Evolutionary conservation across 1,140 invertebrate species (phyloP), one percentile per base, ranked within the genome.

Genomic region (Galleria mellonella): DNA sequence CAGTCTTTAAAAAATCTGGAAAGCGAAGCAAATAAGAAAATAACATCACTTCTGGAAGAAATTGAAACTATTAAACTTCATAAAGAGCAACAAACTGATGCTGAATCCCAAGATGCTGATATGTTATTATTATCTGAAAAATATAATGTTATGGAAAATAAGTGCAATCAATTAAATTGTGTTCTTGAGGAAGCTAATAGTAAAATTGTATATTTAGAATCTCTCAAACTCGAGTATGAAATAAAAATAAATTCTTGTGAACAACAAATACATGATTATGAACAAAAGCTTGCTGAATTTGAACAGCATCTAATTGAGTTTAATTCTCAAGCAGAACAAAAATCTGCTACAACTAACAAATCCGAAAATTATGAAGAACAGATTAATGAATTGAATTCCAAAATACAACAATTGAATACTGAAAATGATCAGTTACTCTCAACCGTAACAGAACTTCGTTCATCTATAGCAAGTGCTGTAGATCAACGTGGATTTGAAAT

Each of bases 401-500:
- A 74, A 64, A 32, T 82, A 32, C 43, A 72, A 44, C 64, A 82
- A 41, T 53, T 87, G 1, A 84, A 79, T 42, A 53, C 62, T 7
- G 73, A 86, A 56, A 78, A 89, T 52, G 66, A 84, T 31, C 68
- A 77, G 56, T 61, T 83, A 13, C 43, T 86, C 31, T 73, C 78
- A 9, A 84, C 68, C 37, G 64, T 83, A 23, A 63, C 84, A 13
- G 84, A 87, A 51, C 57, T 86, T 42, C 76, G 82, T 27, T 69
- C 74, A 9, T 82, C 79, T 12, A 48, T 87, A 13, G 72, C 83
- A 2, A 78, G 78, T 32, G 77, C 88, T 40, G 87, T 91, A 31
- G 90, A 91, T 63, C 89, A 91, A 62, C 79, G 89, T 37, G 90
- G 90, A 38, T 84, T 83, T 66, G 89, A 90, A 79, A 88, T 91